Base-by-base conservation (phyloP, 2,888 invertebrate species). In the Exocentrus adspersus region DNA sequence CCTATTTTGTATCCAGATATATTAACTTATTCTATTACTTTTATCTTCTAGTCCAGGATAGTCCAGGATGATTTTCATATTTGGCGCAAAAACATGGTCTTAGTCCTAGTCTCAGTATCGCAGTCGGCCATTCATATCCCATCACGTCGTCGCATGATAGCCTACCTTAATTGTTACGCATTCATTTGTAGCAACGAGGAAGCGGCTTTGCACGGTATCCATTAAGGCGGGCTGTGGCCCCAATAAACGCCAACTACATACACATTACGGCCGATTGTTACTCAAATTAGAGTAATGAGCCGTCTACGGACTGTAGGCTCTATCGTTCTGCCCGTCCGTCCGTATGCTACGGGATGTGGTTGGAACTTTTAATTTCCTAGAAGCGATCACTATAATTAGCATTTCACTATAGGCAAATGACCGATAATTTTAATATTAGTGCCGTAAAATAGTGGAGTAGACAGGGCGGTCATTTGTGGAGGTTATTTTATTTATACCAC, bases 201-300 rank as follows among this genome's bases (percentile, higher is more conserved):
- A 80, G 77, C 77, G 72, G 71, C 71, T 65, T 32, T 69, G 70
- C 66, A 75, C 71, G 68, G 75, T 78, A 71, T 75, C 80, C 76
- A 81, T 80, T 80, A 80, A 76, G 80, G 81, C 80, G 80, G 78
- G 68, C 64, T 75, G 75, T 75, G 75, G 78, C 76, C 76, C 76
- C 78, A 77, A 79, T 79, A 77, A 78, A 77, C 71, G 75, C 76
- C 75, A 68, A 71, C 71, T 73, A 77, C 75, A 70, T 78, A 76
- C 70, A 72, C 74, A 78, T 78, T 78, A 78, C 67, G 62, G 69
- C 62, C 70, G 72, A 77, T 77, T 77, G 77, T 78, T 75, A 74
- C 74, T 76, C 68, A 73, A 75, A 78, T 78, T 78, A 78, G 72
- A 72, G 75, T 78, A 78, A 78, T 77, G 77, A 77, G 73, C 72